Evolutionary conservation across 2,113 vertebrate genomes (phyloP).

Genomic region (Labeo rohita): DNA sequence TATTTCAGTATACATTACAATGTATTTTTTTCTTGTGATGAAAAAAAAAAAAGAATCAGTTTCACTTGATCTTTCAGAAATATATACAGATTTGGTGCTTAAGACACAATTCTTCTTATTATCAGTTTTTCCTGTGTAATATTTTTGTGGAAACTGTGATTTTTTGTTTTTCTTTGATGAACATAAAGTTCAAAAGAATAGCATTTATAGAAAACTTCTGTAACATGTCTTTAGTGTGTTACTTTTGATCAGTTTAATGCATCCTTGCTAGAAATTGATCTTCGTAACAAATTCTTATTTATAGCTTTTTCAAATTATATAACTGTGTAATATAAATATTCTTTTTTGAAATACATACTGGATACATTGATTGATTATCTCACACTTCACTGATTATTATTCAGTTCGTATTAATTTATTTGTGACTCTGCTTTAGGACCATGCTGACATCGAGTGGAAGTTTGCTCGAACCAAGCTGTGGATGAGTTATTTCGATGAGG

Average conservation of each 20-base stretch:
- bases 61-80: no score
- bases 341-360: background rate
- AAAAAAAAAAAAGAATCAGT: no score
- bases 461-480: slow-evolving; percentile 96
- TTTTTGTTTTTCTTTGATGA: background rate
- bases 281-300: background rate
- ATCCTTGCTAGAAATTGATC: background rate
- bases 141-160: no score
- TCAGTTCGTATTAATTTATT: background rate
- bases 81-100: no score
- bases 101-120: no score
- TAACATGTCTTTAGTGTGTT: background rate
- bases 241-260: background rate
- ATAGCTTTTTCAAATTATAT: background rate
- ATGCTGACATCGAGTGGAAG: slow-evolving; percentile 98
- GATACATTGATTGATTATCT: background rate
- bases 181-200: background rate
- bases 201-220: background rate
- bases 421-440: slow-evolving; percentile 77
- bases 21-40: background rate
- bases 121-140: no score
- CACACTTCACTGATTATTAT: background rate
- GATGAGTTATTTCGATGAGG: slow-evolving; percentile 99
- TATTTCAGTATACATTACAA: background rate
- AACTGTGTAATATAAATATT: background rate